Evolutionary conservation across 1,140 invertebrate species (phyloP).

Genomic region (Pogonognathellus flavescens): DNA sequence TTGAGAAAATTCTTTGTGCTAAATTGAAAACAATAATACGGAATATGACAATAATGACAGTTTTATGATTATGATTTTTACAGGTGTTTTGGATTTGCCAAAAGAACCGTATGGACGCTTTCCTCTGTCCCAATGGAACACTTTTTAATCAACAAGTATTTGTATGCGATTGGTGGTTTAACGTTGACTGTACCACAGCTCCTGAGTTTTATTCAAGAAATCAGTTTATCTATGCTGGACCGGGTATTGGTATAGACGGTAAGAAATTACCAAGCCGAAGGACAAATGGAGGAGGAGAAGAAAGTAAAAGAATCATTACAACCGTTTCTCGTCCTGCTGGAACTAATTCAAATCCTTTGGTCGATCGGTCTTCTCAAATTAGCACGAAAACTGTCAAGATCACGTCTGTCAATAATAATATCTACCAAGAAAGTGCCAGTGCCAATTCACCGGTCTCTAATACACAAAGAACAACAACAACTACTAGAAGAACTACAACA

Average conservation of each 20-base stretch:
- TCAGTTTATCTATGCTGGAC: slow-evolving; percentile 67
- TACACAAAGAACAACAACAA: slow-evolving; percentile 20
- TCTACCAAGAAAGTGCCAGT: slow-evolving; percentile 41
- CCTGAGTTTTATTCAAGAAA: slow-evolving; percentile 71
- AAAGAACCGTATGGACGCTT: slow-evolving; percentile 72
- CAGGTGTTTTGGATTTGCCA: slow-evolving; percentile 76
- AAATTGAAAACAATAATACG: no score
- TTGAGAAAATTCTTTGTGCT: not conserved
- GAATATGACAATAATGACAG: not conserved
- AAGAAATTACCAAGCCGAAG: slow-evolving; percentile 25
- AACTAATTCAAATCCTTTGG: slow-evolving; percentile 32
- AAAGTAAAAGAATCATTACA: not conserved
- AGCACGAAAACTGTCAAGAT: slow-evolving; percentile 18
- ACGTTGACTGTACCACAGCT: slow-evolving; percentile 70
- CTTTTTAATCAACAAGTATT: slow-evolving; percentile 75
- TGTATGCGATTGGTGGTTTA: slow-evolving; percentile 76
- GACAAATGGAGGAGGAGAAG: slow-evolving; percentile 28
- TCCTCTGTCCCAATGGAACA: slow-evolving; percentile 75
- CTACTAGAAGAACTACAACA: not conserved
- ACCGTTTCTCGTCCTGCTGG: slow-evolving; percentile 2
- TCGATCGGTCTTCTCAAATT: slow-evolving; percentile 3
- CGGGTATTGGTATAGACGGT: slow-evolving; percentile 64
- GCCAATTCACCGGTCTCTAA: slow-evolving; percentile 16
- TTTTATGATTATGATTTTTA: slow-evolving; percentile 37
- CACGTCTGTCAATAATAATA: slow-evolving; percentile 30